phyloP scores from a whole-genome alignment of 2,888 invertebrate genomes.

The Agapostemon virescens region DNA sequence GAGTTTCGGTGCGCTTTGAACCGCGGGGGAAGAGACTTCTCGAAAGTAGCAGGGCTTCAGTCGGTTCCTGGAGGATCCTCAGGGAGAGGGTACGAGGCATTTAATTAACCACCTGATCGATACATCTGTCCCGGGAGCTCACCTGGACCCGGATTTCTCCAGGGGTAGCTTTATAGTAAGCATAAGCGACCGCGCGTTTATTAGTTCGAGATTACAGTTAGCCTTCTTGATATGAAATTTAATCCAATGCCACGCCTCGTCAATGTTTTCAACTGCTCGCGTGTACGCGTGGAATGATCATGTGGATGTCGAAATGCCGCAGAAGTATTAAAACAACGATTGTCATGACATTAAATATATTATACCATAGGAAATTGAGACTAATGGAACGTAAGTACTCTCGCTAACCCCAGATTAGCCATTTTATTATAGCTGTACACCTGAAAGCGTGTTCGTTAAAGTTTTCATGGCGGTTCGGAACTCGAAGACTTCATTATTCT shows the following conservation, averaged over 20 bases:
- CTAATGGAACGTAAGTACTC: neutral
- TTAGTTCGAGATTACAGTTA: constrained; percentile 54
- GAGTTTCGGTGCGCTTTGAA: constrained; percentile 42
- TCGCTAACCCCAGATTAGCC: neutral
- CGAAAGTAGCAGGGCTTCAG: constrained; percentile 60
- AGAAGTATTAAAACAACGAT: neutral
- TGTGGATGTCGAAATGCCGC: neutral
- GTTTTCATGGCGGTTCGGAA: neutral
- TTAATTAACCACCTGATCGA: constrained; percentile 69
- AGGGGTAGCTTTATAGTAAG: constrained; percentile 60
- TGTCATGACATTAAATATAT: neutral
- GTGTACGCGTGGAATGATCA: neutral
- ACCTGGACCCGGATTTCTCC: constrained; percentile 66
- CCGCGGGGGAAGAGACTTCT: constrained; percentile 44
- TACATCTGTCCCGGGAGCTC: constrained; percentile 67
- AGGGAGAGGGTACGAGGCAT: constrained; percentile 41
- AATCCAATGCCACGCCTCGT: constrained; percentile 31
- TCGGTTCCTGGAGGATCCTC: constrained; percentile 36
- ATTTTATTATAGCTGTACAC: neutral
- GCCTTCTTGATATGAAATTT: constrained; percentile 27
- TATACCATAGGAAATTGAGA: neutral
- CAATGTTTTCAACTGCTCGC: neutral
- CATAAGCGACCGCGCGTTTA: constrained; percentile 45
- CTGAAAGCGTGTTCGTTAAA: neutral
- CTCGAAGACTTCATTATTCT: neutral